Conservation (phyloP, 1,140 invertebrate species). For the Ridgeia piscesae region DNA sequence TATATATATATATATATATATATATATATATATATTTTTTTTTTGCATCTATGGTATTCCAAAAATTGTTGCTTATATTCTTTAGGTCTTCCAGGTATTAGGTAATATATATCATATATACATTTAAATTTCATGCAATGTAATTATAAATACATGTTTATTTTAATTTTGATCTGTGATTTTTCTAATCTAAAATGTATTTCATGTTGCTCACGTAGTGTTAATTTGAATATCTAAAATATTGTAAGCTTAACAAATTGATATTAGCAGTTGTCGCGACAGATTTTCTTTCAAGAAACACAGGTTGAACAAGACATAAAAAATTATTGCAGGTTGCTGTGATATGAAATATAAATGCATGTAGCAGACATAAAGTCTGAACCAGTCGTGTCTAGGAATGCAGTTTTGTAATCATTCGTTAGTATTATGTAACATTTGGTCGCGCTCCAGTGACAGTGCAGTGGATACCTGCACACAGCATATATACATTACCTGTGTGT, state of each 20-base stretch:
- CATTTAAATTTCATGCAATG: neutral
- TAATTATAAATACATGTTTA: neutral
- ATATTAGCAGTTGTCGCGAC: too few species aligned
- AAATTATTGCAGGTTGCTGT: neutral
- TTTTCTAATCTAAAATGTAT: too few species aligned
- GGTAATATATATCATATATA: too few species aligned
- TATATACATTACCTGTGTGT: neutral
- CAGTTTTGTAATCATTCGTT: neutral
- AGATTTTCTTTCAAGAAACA: neutral
- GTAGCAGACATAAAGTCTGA: neutral
- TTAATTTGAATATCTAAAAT: too few species aligned
- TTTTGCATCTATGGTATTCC: too few species aligned
- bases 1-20: too few species aligned
- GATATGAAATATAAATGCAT: neutral
- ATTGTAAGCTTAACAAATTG: too few species aligned
- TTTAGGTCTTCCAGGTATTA: too few species aligned
- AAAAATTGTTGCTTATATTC: too few species aligned
- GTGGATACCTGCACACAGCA: neutral
- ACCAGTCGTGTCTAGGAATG: neutral
- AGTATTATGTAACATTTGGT: neutral
- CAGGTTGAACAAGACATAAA: neutral
- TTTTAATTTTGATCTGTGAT: too few species aligned
- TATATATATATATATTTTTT: too few species aligned
- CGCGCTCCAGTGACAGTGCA: neutral
- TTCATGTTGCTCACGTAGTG: too few species aligned